These are phyloP conservation scores for Acleris literana DNA, from an alignment of 2,888 invertebrate species.

Conservation along the genomic window DNA sequence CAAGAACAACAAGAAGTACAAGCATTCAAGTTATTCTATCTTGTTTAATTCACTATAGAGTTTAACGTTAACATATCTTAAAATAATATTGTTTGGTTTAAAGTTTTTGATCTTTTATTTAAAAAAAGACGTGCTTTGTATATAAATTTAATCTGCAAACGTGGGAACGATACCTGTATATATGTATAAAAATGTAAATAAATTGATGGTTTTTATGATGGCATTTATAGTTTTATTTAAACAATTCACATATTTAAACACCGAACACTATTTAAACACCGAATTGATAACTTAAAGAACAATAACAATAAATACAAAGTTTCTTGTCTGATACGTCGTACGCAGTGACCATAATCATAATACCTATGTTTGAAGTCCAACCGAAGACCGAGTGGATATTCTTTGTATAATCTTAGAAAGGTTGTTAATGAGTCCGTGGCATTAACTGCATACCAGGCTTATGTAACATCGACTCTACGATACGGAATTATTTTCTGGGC, in stretches of 20 bases:
- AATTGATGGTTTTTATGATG: slow-evolving; percentile 82
- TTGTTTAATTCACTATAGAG: slow-evolving; percentile 40
- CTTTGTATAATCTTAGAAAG: too few species aligned
- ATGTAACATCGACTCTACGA: too few species aligned
- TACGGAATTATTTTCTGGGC: too few species aligned
- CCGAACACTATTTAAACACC: slow-evolving; percentile 50
- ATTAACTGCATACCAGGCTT: too few species aligned
- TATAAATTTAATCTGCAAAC: slow-evolving; percentile 26
- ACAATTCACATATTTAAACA: too few species aligned
- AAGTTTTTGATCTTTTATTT: slow-evolving; percentile 40
- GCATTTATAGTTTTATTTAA: slow-evolving; percentile 60
- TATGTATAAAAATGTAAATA: slow-evolving; percentile 70
- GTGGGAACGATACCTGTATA: slow-evolving; percentile 58
- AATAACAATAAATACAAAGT: too few species aligned
- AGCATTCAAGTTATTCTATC: slow-evolving; percentile 23
- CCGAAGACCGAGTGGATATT: too few species aligned
- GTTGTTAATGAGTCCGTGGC: too few species aligned
- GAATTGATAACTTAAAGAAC: background rate
- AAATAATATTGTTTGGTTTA: slow-evolving; percentile 39
- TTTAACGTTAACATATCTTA: slow-evolving; percentile 58
- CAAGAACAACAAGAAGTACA: slow-evolving; percentile 9
- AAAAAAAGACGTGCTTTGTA: slow-evolving; percentile 36
- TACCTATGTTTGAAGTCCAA: too few species aligned
- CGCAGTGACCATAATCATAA: too few species aligned
- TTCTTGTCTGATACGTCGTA: too few species aligned